Evolutionary conservation across 2,113 vertebrate species (phyloP).

Genomic region (Dermatemys mawii): DNA sequence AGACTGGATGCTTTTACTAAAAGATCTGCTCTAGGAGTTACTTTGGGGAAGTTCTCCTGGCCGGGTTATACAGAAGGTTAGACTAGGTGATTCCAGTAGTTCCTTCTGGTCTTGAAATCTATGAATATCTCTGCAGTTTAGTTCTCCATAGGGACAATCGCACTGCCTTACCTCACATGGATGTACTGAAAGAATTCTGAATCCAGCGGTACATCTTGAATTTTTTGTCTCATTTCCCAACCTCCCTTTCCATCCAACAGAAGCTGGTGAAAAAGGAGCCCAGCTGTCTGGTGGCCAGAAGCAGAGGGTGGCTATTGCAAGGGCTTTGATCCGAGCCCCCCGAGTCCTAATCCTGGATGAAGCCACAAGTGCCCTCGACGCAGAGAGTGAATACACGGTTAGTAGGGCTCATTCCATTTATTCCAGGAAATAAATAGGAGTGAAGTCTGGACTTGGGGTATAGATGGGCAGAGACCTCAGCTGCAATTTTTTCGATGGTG

Average conservation of each 20-base stretch:
- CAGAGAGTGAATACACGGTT: slow-evolving; percentile 93
- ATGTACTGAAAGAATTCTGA: neutral
- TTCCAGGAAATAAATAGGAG: neutral
- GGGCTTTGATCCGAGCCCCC: slow-evolving; percentile 90
- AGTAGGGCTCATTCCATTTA: neutral
- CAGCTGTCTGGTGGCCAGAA: slow-evolving; percentile 97
- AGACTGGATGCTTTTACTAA: too few relatives aligned
- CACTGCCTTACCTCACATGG: neutral
- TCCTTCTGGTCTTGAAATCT: neutral
- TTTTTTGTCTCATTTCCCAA: neutral
- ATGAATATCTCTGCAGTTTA: neutral
- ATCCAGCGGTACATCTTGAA: neutral
- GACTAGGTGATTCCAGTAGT: too few relatives aligned
- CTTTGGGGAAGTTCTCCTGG: too few relatives aligned
- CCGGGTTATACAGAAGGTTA: too few relatives aligned
- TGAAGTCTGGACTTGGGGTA: neutral
- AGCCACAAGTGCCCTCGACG: slow-evolving; percentile 94
- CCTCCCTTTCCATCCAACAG: slow-evolving; percentile 68
- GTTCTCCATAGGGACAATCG: neutral
- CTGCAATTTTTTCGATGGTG: neutral
- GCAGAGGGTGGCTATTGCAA: slow-evolving; percentile 94
- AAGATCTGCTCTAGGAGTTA: too few relatives aligned
- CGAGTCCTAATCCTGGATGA: slow-evolving; percentile 93
- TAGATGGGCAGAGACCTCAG: neutral
- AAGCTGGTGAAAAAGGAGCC: slow-evolving; percentile 93